Percentiles rank a stretch among this genome's conserved stretches.
Conservation (phyloP, 2,797 vertebrate genomes). For the Ptychadena robeensis region DNA sequence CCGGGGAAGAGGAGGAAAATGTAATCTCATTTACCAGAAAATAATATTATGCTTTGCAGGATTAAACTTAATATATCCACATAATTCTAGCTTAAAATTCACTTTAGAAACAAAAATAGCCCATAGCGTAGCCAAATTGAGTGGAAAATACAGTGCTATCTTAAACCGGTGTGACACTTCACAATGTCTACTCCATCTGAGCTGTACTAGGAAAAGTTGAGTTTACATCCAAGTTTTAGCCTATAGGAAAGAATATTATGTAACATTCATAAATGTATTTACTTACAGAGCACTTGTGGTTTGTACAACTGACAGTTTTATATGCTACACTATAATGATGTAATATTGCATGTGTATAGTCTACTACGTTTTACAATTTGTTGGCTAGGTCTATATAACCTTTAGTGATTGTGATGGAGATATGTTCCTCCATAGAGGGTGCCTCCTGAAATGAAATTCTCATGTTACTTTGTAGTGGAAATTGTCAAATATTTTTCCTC, state of each 20-base stretch:
- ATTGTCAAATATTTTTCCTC: neutral
- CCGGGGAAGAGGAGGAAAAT: constrained; percentile 39
- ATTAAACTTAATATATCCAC: constrained; percentile 48
- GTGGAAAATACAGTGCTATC: constrained; percentile 34
- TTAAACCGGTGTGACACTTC: constrained; percentile 28
- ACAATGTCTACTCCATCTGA: neutral
- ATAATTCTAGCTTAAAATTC: constrained; percentile 45
- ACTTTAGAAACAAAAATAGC: constrained; percentile 28
- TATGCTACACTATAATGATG: constrained; percentile 1
- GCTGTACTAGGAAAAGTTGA: constrained; percentile 21
- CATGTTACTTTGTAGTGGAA: neutral
- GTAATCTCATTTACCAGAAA: constrained; percentile 50
- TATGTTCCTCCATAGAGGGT: neutral
- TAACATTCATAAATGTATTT: constrained; percentile 9
- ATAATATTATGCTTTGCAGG: constrained; percentile 45
- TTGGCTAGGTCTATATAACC: neutral
- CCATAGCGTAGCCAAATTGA: constrained; percentile 41
- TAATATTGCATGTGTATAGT: neutral
- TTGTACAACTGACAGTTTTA: constrained; percentile 3
- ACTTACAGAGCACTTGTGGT: constrained; percentile 1
- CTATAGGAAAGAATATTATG: neutral
- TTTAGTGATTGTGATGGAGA: neutral
- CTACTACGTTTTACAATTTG: neutral
- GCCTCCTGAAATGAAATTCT: neutral
- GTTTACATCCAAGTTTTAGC: neutral